These are phyloP conservation scores for Lepilemur ruficaudatus DNA, from an alignment of 2,797 vertebrate species.

Conservation along the genomic window DNA sequence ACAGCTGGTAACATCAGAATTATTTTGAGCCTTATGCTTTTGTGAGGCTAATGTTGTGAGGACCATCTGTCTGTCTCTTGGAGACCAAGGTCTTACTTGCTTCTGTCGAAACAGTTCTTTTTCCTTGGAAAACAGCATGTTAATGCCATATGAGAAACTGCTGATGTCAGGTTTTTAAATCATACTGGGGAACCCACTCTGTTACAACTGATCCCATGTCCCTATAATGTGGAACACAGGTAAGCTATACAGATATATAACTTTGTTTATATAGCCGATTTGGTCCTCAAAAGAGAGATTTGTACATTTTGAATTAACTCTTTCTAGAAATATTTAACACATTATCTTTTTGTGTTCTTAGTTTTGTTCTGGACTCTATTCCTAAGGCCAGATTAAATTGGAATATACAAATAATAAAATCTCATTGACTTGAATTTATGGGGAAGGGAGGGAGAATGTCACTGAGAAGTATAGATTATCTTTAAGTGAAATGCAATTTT, in stretches of 20 bases:
- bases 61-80: conserved; percentile 57
- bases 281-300: not conserved
- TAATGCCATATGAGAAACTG: not conserved
- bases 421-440: not conserved
- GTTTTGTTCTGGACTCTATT: conserved; percentile 9
- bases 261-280: not conserved
- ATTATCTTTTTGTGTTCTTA: not conserved
- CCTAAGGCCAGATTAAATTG: not conserved
- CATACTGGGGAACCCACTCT: not conserved
- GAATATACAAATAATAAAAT: not conserved
- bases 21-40: conserved; percentile 59
- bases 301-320: not conserved
- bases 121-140: not conserved
- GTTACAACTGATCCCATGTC: not conserved
- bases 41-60: conserved; percentile 50
- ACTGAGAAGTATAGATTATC: conserved; percentile 7
- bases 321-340: not conserved
- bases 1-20: conserved; percentile 61
- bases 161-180: not conserved
- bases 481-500: conserved; percentile 45
- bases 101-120: conserved; percentile 44
- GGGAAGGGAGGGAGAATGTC: not conserved
- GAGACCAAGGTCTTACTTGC: conserved; percentile 32
- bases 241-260: not conserved
- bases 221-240: not conserved